These are phyloP conservation scores for Takifugu rubripes DNA, from an alignment of 2,797 vertebrate species.

Conservation along the genomic window DNA sequence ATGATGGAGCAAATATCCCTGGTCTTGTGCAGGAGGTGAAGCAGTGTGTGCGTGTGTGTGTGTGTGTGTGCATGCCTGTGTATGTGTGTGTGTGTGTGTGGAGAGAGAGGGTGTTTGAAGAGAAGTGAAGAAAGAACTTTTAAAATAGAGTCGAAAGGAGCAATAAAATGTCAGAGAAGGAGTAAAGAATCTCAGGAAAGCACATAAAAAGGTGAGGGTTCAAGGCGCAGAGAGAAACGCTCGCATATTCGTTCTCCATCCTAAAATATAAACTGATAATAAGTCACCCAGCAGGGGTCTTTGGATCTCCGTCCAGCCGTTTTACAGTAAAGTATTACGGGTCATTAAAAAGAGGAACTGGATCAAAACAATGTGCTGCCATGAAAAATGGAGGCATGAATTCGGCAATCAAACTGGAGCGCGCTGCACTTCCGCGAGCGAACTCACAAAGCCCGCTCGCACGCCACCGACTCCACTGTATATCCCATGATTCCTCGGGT, in stretches of 20 bases:
- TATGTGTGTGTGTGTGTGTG: neutral
- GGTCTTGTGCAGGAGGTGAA: slow-evolving; percentile 18
- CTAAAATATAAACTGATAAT: slow-evolving; percentile 50
- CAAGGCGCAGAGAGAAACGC: slow-evolving; percentile 22
- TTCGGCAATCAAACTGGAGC: slow-evolving; percentile 7
- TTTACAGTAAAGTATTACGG: slow-evolving; percentile 56
- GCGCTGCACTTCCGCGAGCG: slow-evolving; percentile 10
- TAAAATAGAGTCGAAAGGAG: slow-evolving; percentile 15
- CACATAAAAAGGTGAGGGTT: slow-evolving; percentile 42
- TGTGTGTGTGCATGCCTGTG: neutral
- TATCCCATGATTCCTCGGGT: slow-evolving; percentile 36
- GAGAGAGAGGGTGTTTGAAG: neutral
- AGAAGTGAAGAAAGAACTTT: slow-evolving; percentile 1
- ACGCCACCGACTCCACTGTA: neutral
- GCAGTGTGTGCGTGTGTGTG: neutral
- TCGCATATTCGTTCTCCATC: slow-evolving; percentile 49
- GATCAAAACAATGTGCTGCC: slow-evolving; percentile 57
- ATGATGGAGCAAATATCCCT: slow-evolving; percentile 37
- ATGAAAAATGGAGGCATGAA: slow-evolving; percentile 31
- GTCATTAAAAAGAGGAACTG: slow-evolving; percentile 61
- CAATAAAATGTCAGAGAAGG: slow-evolving; percentile 19
- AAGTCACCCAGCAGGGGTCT: slow-evolving; percentile 32
- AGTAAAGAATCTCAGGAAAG: slow-evolving; percentile 24
- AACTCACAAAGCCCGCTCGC: slow-evolving; percentile 6
- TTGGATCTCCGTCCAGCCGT: slow-evolving; percentile 51